Percentiles rank a stretch among this genome's conserved stretches.
Evolutionary conservation across 92 coral and sea anemone genomes (phyloP).

Genomic region (Isaurus tuberculatus): DNA sequence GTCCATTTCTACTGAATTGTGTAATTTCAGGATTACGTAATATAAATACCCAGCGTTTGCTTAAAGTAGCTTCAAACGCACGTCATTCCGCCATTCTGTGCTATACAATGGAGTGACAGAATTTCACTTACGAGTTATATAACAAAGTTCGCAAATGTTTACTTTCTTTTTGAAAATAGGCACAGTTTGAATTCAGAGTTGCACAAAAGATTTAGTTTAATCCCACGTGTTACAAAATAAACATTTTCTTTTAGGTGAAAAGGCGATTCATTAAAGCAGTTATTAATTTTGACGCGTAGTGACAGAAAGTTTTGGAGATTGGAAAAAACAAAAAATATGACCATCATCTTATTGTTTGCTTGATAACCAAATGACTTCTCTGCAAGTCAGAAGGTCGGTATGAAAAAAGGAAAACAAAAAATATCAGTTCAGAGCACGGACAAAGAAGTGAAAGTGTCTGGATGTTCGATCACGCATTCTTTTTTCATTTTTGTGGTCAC

Average conservation of each 20-base stretch:
- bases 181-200: constrained; percentile 16
- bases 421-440: too few species aligned
- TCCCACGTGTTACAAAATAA: constrained; percentile 4
- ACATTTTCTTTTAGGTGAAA: not conserved
- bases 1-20: too few species aligned
- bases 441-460: too few species aligned
- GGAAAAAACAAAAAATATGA: too few species aligned
- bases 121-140: not conserved
- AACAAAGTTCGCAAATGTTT: constrained; percentile 3
- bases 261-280: constrained; percentile 19
- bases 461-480: too few species aligned
- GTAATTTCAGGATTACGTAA: not conserved
- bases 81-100: not conserved
- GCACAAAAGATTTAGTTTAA: constrained; percentile 5
- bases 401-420: too few species aligned
- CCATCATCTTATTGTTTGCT: too few species aligned
- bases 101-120: too few species aligned
- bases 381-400: too few species aligned
- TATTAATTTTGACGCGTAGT: not conserved
- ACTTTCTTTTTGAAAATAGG: not conserved
- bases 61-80: not conserved
- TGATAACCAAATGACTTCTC: too few species aligned
- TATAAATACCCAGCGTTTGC: constrained; percentile 3
- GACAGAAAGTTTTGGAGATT: not conserved
- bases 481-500: too few species aligned